Conservation (phyloP, 2,113 vertebrate species). For the Xenotilapia caudafasciata region DNA sequence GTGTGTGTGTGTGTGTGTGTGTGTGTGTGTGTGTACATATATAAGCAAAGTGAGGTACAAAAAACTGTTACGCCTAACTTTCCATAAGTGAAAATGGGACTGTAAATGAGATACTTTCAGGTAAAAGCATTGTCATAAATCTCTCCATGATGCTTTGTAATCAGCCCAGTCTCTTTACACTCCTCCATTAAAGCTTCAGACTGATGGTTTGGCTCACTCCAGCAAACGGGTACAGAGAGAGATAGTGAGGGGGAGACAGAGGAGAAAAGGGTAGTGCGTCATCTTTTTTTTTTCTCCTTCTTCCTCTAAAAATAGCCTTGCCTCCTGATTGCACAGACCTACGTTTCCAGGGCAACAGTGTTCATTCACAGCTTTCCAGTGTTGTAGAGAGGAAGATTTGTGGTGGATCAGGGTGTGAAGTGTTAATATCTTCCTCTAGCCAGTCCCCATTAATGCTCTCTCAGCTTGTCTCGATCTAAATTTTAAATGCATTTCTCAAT, state of each 20-base stretch:
- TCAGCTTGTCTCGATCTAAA: background rate
- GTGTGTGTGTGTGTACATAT: background rate
- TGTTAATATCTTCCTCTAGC: slow-evolving; percentile 14
- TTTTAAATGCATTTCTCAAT: background rate
- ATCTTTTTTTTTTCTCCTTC: slow-evolving; percentile 32
- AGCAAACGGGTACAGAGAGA: background rate
- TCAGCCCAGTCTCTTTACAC: background rate
- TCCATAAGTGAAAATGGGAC: background rate
- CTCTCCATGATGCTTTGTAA: background rate
- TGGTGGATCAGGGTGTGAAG: slow-evolving; percentile 22
- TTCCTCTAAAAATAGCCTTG: slow-evolving; percentile 67
- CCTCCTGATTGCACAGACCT: slow-evolving; percentile 52
- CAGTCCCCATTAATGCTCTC: background rate
- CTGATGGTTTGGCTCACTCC: slow-evolving; percentile 7
- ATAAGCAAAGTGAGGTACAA: background rate
- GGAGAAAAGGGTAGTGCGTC: slow-evolving; percentile 49
- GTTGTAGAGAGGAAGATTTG: slow-evolving; percentile 28
- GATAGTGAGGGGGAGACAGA: background rate
- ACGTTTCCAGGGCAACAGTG: slow-evolving; percentile 78
- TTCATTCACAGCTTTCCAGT: slow-evolving; percentile 62
- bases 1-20: too few relatives aligned
- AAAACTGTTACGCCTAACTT: background rate
- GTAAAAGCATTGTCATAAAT: background rate
- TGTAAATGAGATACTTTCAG: background rate
- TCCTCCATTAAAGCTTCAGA: background rate